Evolutionary conservation across 1,140 invertebrate species (phyloP).

Genomic region (Drosophila nasuta): DNA sequence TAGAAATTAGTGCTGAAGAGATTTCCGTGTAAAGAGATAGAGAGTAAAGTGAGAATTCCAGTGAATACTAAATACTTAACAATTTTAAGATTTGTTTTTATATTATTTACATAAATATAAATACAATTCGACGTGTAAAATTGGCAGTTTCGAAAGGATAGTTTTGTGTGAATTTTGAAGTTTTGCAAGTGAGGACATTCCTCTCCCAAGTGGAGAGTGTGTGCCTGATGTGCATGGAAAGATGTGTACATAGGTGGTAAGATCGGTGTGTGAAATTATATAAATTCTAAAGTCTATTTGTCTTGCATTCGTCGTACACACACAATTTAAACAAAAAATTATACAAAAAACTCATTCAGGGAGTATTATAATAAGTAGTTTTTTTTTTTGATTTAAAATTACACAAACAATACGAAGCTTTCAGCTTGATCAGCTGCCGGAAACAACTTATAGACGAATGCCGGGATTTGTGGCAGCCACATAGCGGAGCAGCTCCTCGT

Average conservation of each 20-base stretch:
- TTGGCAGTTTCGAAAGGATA: slow-evolving; percentile 68
- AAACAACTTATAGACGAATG: slow-evolving; percentile 88
- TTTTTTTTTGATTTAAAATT: slow-evolving; percentile 65
- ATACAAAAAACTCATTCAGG: slow-evolving; percentile 74
- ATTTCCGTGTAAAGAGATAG: slow-evolving; percentile 45
- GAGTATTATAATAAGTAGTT: slow-evolving; percentile 82
- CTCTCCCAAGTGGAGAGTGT: background rate
- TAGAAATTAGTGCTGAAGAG: slow-evolving; percentile 62
- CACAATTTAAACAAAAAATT: slow-evolving; percentile 76
- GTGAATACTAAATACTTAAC: slow-evolving; percentile 45
- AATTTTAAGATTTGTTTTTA: slow-evolving; percentile 33
- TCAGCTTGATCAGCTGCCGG: background rate
- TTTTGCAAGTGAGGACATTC: slow-evolving; percentile 5
- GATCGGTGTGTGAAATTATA: slow-evolving; percentile 62
- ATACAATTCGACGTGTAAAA: slow-evolving; percentile 54
- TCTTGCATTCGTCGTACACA: slow-evolving; percentile 79
- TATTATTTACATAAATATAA: slow-evolving; percentile 42
- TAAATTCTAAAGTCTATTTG: slow-evolving; percentile 85
- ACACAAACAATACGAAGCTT: slow-evolving; percentile 71
- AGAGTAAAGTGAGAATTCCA: slow-evolving; percentile 32
- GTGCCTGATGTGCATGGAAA: slow-evolving; percentile 7
- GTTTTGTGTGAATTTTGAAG: slow-evolving; percentile 33
- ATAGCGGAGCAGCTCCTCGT: slow-evolving; percentile 93
- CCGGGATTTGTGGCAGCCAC: slow-evolving; percentile 92
- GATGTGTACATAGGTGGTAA: slow-evolving; percentile 57